Conservation (phyloP, 2,888 invertebrate species). For the Calameuta filiformis region DNA sequence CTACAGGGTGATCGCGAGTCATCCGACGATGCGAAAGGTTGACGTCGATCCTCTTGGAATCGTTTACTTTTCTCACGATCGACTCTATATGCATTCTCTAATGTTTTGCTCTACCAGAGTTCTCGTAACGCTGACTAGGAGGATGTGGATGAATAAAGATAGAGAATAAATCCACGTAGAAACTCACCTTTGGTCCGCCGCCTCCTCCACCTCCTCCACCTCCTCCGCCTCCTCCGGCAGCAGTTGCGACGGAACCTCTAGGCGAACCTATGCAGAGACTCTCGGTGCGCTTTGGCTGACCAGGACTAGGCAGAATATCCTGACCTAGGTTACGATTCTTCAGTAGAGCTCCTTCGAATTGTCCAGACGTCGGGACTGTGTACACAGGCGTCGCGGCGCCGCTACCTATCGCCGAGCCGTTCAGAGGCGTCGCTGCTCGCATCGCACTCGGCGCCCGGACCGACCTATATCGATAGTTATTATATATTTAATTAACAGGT, state of each 20-base stretch:
- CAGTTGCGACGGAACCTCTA: slow-evolving; percentile 55
- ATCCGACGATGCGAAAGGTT: neutral
- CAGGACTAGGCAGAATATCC: slow-evolving; percentile 88
- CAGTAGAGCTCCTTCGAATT: slow-evolving; percentile 86
- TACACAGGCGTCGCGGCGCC: slow-evolving; percentile 69
- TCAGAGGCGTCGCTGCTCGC: slow-evolving; percentile 58
- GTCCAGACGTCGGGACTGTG: slow-evolving; percentile 66
- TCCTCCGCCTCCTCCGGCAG: slow-evolving; percentile 66
- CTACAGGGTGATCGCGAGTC: neutral
- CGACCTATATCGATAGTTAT: slow-evolving; percentile 51
- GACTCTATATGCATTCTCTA: neutral
- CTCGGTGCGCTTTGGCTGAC: slow-evolving; percentile 91
- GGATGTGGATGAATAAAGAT: neutral
- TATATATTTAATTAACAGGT: neutral
- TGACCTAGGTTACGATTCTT: slow-evolving; percentile 86
- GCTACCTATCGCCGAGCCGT: slow-evolving; percentile 67
- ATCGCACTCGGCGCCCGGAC: slow-evolving; percentile 69
- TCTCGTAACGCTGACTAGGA: neutral
- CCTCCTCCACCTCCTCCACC: slow-evolving; percentile 68
- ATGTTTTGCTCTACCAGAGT: neutral
- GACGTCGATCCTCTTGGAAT: neutral
- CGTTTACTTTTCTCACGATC: neutral
- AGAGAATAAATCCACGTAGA: neutral
- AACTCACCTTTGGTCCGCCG: slow-evolving; percentile 48
- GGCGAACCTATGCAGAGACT: slow-evolving; percentile 82